Conservation (phyloP, 2,797 vertebrate genomes). For the Amblyraja radiata region DNA sequence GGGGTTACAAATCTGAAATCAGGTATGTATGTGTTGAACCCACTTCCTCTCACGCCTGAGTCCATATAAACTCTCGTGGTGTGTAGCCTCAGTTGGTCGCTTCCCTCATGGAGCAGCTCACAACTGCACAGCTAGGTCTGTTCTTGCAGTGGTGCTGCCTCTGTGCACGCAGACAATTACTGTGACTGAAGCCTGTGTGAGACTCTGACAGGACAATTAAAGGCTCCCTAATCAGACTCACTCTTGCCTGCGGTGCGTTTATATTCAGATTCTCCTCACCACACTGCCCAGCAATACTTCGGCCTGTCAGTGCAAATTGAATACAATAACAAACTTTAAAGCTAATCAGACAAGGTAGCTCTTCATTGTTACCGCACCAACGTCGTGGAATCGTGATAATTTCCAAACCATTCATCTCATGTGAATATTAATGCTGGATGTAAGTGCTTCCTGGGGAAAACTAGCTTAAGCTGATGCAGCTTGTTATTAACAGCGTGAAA, state of each 20-base stretch:
- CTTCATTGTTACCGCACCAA: background rate
- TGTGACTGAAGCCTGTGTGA: slow-evolving; percentile 29
- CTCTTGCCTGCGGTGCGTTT: slow-evolving; percentile 8
- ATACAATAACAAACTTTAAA: slow-evolving; percentile 7
- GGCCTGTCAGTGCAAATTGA: slow-evolving; percentile 20
- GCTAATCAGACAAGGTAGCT: background rate
- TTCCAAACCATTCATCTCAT: background rate
- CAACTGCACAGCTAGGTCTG: background rate
- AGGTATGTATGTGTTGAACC: background rate
- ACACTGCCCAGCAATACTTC: background rate
- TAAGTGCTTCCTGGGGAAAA: background rate
- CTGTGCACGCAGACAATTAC: background rate
- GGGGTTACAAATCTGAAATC: background rate
- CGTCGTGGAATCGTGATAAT: background rate
- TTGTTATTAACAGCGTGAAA: background rate
- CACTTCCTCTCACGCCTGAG: background rate
- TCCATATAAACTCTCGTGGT: background rate
- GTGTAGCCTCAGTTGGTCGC: background rate
- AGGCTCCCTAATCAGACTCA: background rate
- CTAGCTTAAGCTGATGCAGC: background rate
- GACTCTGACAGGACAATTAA: slow-evolving; percentile 33
- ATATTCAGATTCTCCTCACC: slow-evolving; percentile 22
- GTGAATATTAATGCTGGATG: background rate
- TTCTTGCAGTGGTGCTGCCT: background rate
- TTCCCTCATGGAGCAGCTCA: background rate